These are phyloP conservation scores for Labroides dimidiatus DNA, from an alignment of 2,797 vertebrate species.

Conservation along the genomic window DNA sequence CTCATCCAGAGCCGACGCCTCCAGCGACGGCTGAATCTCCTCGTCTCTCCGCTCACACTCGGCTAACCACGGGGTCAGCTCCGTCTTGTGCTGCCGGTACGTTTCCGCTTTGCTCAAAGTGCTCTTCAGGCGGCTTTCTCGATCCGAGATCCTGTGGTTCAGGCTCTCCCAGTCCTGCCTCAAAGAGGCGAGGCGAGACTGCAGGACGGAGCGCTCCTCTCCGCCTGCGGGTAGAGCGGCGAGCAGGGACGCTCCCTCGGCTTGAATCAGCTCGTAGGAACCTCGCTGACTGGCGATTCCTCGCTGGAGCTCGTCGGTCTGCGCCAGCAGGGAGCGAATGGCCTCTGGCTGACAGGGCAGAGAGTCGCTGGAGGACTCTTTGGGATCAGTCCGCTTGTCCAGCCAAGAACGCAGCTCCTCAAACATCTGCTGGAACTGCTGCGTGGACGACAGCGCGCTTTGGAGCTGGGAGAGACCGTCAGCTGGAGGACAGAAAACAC, in stretches of 20 bases:
- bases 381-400: constrained; percentile 84
- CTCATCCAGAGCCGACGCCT: constrained; percentile 88
- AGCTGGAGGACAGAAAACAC: constrained; percentile 75
- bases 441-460: constrained; percentile 93
- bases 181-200: constrained; percentile 87
- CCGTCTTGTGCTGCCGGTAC: constrained; percentile 88
- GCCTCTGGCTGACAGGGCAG: constrained; percentile 90
- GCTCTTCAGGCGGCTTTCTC: constrained; percentile 86
- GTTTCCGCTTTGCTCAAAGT: constrained; percentile 91
- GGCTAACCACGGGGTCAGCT: constrained; percentile 91
- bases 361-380: constrained; percentile 73
- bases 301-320: constrained; percentile 92
- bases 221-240: constrained; percentile 90
- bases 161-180: constrained; percentile 92
- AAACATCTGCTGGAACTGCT: constrained; percentile 99
- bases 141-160: constrained; percentile 86
- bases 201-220: constrained; percentile 89
- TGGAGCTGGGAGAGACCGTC: constrained; percentile 96
- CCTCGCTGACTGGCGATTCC: constrained; percentile 93
- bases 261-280: constrained; percentile 94
- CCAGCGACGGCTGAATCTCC: constrained; percentile 87
- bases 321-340: constrained; percentile 88
- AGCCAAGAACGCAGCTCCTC: constrained; percentile 95
- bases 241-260: constrained; percentile 90
- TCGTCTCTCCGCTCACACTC: constrained; percentile 87